Conservation (phyloP, 2,113 vertebrate species). For the Tachycineta bicolor region DNA sequence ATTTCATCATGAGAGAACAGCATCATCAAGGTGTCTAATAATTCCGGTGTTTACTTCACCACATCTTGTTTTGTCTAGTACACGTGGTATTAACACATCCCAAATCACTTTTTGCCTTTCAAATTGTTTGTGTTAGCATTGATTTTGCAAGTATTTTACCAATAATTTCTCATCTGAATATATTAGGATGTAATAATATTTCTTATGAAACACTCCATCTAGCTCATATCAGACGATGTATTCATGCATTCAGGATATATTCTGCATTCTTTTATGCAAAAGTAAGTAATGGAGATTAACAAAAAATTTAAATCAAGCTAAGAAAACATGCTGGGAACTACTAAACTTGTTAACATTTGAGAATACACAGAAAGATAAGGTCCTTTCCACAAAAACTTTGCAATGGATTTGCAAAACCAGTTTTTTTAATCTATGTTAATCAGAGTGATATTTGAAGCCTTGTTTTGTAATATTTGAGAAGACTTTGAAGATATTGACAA, state of each 20-base stretch:
- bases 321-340: not conserved
- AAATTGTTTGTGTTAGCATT: not conserved
- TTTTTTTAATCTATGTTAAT: not conserved
- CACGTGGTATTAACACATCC: not conserved
- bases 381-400: not conserved
- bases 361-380: not conserved
- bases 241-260: not conserved
- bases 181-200: not conserved
- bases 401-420: not conserved
- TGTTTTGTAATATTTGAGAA: not conserved
- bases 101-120: not conserved
- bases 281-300: not conserved
- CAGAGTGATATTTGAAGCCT: not conserved
- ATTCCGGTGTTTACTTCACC: not conserved
- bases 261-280: not conserved
- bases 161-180: not conserved
- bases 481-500: not conserved
- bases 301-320: not conserved
- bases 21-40: not conserved
- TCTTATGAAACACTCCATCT: not conserved
- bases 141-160: not conserved
- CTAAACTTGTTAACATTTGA: not conserved
- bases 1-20: not conserved
- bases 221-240: not conserved
- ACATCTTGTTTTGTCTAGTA: not conserved